Base-by-base conservation (phyloP, 2,113 vertebrate genomes). In the Stomatorhinus ivindoensis region DNA sequence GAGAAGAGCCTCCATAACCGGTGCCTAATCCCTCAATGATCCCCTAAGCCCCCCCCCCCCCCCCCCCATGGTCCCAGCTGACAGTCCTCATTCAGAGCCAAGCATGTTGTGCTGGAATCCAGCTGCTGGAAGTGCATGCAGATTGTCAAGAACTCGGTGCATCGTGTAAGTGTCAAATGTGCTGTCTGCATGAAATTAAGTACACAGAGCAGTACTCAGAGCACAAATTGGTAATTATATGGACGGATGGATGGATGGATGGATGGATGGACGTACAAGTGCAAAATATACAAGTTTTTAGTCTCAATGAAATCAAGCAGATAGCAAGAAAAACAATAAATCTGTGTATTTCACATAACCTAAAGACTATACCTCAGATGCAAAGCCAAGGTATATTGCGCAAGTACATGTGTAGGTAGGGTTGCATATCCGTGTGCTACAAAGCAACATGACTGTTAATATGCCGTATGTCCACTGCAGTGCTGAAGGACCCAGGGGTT, bases 391-490 rank as follows among this genome's bases (percentile, higher is more conserved):
- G 15, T 19, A 27, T 11, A 86, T 27, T 27, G 58, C 89, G 51
- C 76, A 55, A 89, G 89, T 47, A 21, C 69, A 9, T 86, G 35
- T 51, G 46, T 87, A 46, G 47, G 83, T 89, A 55, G 89, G 87
- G 27, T 24, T 53, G 84, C n/a, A 51, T 50, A n/a, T 76, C 15
- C 85, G 15, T 42, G n/a, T 51, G n/a, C 10, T 87, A 88, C 88
- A 48, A 65, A 89, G 51, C 19, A 17, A 90, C 61, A 91, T 92
- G 93, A 89, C 92, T 91, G 89, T 85, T 80, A 19, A 91, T 93
- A 91, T 90, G 91, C 42, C 73, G 89, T 91, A 92, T 91, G 93
- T 90, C 88, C 76, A 90, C 90, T 92, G 93, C 92, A 90, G 91
- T 47, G 50, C 51, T n/a, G 19, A 51, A 42, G 87, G 44, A n/a